Base-by-base conservation (phyloP, 2,888 invertebrate genomes). In the Cordylochernes scorpioides region DNA sequence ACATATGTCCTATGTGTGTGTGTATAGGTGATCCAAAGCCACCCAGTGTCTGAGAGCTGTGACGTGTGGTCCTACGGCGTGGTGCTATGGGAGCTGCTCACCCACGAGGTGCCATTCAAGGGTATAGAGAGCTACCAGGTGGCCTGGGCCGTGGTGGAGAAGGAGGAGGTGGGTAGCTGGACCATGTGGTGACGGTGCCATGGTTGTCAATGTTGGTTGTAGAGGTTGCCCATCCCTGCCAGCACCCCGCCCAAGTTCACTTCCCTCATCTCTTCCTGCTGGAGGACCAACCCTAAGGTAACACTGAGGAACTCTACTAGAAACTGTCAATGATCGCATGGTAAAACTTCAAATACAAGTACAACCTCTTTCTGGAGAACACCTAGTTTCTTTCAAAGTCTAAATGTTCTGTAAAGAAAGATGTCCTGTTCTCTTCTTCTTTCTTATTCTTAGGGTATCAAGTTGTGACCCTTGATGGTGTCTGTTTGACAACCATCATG, bases 11-110 rank as follows among this genome's bases (percentile, higher is more conserved):
- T n/a, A n/a, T n/a, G n/a, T n/a, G n/a, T n/a, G n/a, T n/a, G 14
- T 13, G 5, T 35, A 1, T 31, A 53, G 51, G 52, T 52, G 4
- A 54, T 54, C 30, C 53, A 53, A 39, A 50, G 51, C 39, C 42
- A 48, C 25, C 53, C 53, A 5, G 50, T 50, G 3, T 52, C 52
- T 15, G 51, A 52, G 27, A 38, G 45, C n/a, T 52, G 53, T 46
- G 54, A 54, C 41, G 46, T 49, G 4, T 54, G 54, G 54, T 53
- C 53, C 1, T 54, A 51, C 41, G 54, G 54, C 14, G 53, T 54
- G 40, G 54, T 54, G 7, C 39, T 55, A 9, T 55, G 55, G 55
- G 55, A 55, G 32, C 35, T 55, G 22, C 43, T 55, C 17, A 55
- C 55, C 3, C 48, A 52, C 34, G 52, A 55, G 40, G 48, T 54